phyloP scores from a whole-genome alignment of 2,888 invertebrate genomes.

The Apeira syringaria region DNA sequence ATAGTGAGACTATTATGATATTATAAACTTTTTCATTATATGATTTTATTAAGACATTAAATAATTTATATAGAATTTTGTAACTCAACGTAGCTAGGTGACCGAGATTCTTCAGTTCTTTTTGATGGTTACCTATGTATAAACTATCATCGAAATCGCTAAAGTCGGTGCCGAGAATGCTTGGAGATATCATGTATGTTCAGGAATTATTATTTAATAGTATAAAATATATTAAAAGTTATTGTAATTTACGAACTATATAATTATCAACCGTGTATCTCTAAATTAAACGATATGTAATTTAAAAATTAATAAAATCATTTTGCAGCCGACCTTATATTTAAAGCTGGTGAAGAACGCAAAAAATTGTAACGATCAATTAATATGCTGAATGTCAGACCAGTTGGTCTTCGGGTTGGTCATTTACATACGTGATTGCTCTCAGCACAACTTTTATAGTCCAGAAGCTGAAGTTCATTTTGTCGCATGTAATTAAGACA shows the following conservation, averaged over 20 bases:
- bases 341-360: conserved; percentile 18
- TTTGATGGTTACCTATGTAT: too few relatives aligned
- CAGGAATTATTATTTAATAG: too few relatives aligned
- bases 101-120: too few relatives aligned
- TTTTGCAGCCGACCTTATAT: conserved; percentile 15
- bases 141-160: too few relatives aligned
- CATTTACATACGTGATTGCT: conserved; percentile 29
- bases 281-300: conserved; percentile 11
- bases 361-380: conserved; percentile 21
- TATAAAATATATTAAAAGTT: too few relatives aligned
- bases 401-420: conserved; percentile 14
- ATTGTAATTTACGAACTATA: conserved; percentile 3
- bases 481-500: background rate
- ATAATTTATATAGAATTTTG: too few relatives aligned
- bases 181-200: too few relatives aligned
- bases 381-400: conserved; percentile 24
- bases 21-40: too few relatives aligned
- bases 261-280: conserved; percentile 6
- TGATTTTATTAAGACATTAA: too few relatives aligned
- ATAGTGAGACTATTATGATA: too few relatives aligned
- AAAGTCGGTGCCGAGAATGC: too few relatives aligned
- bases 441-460: conserved; percentile 20
- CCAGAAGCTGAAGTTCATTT: conserved; percentile 12
- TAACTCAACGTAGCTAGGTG: too few relatives aligned
- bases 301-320: conserved; percentile 11